Conservation (phyloP, 2,888 invertebrate genomes). For the Tipula confusa region DNA sequence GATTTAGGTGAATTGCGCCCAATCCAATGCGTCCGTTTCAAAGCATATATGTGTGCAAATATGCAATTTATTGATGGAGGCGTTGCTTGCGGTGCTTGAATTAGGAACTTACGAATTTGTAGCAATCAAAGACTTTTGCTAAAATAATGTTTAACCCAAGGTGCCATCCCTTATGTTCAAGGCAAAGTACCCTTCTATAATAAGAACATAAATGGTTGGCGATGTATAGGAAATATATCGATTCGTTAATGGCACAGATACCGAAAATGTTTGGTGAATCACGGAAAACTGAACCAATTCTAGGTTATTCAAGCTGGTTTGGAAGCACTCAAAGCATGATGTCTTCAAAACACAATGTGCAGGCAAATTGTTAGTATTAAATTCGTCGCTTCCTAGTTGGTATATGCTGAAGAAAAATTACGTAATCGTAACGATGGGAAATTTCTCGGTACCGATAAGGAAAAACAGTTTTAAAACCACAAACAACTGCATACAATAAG, state of each 20-base stretch:
- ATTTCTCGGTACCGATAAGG: slow-evolving; percentile 93
- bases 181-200: slow-evolving; percentile 93
- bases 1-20: slow-evolving; percentile 92
- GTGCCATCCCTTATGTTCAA: slow-evolving; percentile 94
- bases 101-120: slow-evolving; percentile 94
- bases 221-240: slow-evolving; percentile 91
- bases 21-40: slow-evolving; percentile 93
- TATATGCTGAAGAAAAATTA: slow-evolving; percentile 94
- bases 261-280: slow-evolving; percentile 88
- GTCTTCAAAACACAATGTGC: slow-evolving; percentile 84
- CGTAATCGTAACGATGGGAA: slow-evolving; percentile 94
- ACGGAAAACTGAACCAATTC: slow-evolving; percentile 90
- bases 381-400: slow-evolving; percentile 85
- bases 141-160: slow-evolving; percentile 86
- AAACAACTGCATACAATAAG: slow-evolving; percentile 86
- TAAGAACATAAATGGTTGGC: slow-evolving; percentile 83
- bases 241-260: slow-evolving; percentile 84
- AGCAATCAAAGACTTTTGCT: slow-evolving; percentile 94
- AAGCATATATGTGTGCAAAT: slow-evolving; percentile 98
- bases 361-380: slow-evolving; percentile 93
- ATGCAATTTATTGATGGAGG: slow-evolving; percentile 99
- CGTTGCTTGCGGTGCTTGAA: slow-evolving; percentile 91
- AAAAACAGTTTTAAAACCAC: slow-evolving; percentile 69
- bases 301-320: slow-evolving; percentile 95
- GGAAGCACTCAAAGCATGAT: slow-evolving; percentile 92